Percentiles rank a stretch among this genome's conserved stretches.
Evolutionary conservation across 53 echinoderm and acorn worm species (phyloP).

Genomic region (Paracentrotus lividus): DNA sequence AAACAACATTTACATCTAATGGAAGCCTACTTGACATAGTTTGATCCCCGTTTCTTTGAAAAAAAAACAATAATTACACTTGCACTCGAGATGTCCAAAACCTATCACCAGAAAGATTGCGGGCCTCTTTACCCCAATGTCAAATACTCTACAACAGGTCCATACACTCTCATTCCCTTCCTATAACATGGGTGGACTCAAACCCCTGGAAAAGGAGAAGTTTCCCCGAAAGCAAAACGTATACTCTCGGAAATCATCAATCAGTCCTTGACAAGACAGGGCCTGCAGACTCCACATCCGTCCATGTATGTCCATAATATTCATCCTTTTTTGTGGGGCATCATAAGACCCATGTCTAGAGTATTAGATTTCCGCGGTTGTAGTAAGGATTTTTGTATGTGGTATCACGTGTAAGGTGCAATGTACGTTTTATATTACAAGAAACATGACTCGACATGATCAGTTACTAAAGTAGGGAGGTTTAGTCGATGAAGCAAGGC

Average conservation of each 20-base stretch:
- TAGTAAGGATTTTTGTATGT: neutral
- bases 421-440: neutral
- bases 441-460: neutral
- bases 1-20: no score
- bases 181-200: neutral
- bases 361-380: constrained; percentile 4
- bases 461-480: neutral
- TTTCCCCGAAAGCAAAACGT: neutral
- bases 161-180: no score
- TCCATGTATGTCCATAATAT: neutral
- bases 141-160: no score
- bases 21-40: no score
- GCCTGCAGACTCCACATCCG: neutral
- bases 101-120: no score
- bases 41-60: no score
- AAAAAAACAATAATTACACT: no score
- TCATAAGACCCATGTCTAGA: neutral
- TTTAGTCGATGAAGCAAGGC: neutral
- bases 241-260: constrained; percentile 1
- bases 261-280: neutral
- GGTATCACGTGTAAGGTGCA: constrained; percentile 5
- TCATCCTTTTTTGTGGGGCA: neutral
- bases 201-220: neutral
- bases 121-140: no score
- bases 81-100: no score